phyloP scores from a whole-genome alignment of 2,888 invertebrate species.

The Morpho helenor region DNA sequence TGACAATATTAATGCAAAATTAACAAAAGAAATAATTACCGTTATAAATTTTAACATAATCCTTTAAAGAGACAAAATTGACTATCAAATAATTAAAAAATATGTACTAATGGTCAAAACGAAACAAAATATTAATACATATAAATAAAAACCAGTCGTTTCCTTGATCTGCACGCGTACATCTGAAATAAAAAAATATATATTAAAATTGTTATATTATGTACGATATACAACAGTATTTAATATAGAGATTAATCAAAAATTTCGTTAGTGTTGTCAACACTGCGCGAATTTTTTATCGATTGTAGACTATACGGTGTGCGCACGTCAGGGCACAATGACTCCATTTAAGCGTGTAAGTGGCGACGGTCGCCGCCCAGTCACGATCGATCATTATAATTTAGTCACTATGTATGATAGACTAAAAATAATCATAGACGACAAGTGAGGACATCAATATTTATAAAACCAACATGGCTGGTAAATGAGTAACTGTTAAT shows the following conservation, averaged over 20 bases:
- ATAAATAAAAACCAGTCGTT: neutral
- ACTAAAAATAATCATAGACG: slow-evolving; percentile 53
- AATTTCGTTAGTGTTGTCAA: slow-evolving; percentile 54
- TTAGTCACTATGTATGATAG: slow-evolving; percentile 37
- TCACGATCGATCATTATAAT: slow-evolving; percentile 67
- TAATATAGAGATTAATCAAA: slow-evolving; percentile 48
- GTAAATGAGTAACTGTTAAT: slow-evolving; percentile 38
- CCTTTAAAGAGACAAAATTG: too few species aligned
- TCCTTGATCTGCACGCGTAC: neutral
- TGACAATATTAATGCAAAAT: too few species aligned
- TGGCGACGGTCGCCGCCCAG: slow-evolving; percentile 44
- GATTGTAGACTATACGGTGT: slow-evolving; percentile 41
- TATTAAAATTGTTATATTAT: slow-evolving; percentile 17
- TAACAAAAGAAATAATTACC: too few species aligned
- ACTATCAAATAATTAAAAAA: too few species aligned
- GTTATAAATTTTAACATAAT: too few species aligned
- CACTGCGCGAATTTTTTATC: slow-evolving; percentile 46
- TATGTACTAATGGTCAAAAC: too few species aligned
- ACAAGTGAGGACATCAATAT: slow-evolving; percentile 58
- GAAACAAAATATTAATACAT: neutral
- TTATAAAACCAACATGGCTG: slow-evolving; percentile 40
- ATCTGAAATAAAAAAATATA: slow-evolving; percentile 33
- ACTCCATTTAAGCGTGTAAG: slow-evolving; percentile 49
- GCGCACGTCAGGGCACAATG: slow-evolving; percentile 41
- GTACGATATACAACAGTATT: neutral